Percentiles rank a stretch among this genome's conserved stretches.
These are phyloP conservation scores for Eretmochelys imbricata DNA, from an alignment of 2,113 vertebrate species.

Conservation along the genomic window DNA sequence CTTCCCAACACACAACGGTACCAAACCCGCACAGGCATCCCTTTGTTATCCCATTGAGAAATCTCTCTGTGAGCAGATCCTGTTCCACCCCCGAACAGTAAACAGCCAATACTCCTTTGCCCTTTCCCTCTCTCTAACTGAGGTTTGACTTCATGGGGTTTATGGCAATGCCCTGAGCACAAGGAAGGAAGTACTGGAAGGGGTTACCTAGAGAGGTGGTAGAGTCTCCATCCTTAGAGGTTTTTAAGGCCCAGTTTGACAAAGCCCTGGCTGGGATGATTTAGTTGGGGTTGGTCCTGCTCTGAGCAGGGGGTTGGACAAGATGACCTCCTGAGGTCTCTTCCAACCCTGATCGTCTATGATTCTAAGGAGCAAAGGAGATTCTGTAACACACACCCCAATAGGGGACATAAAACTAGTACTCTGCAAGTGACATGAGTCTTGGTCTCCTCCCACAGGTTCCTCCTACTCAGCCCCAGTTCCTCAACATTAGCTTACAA, in stretches of 20 bases:
- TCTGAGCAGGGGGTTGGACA: no score
- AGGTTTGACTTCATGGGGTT: background rate
- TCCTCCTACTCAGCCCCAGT: background rate
- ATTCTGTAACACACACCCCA: background rate
- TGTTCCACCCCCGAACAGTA: background rate
- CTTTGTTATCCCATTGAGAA: background rate
- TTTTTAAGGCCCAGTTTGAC: no score
- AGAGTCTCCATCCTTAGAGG: no score
- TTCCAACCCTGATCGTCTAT: no score
- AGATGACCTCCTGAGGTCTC: no score
- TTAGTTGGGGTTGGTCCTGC: no score
- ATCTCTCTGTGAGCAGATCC: background rate
- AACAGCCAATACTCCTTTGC: background rate
- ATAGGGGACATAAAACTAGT: background rate
- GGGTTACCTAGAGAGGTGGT: no score
- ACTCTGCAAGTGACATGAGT: background rate
- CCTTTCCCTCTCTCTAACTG: background rate
- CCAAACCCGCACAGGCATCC: background rate
- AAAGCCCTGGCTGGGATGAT: no score
- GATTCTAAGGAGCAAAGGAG: background rate
- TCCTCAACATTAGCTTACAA: background rate
- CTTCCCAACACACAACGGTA: background rate
- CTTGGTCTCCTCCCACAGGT: background rate
- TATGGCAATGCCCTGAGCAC: background rate
- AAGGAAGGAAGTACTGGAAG: no score